phyloP scores from a whole-genome alignment of 2,797 vertebrate species.

The Geotrypetes seraphini region DNA sequence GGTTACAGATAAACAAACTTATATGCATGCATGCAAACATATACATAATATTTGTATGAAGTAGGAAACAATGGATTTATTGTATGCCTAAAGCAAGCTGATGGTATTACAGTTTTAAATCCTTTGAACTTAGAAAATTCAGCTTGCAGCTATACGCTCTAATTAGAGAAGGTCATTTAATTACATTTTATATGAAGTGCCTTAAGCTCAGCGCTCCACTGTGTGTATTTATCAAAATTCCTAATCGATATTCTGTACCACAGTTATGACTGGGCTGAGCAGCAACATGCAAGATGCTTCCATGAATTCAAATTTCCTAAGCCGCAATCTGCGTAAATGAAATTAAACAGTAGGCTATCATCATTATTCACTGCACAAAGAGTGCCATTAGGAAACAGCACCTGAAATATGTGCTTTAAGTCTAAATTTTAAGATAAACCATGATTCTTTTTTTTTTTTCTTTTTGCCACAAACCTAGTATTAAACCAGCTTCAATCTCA shows the following conservation, averaged over 20 bases:
- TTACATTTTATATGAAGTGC: constrained; percentile 58
- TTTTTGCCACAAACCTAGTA: constrained; percentile 39
- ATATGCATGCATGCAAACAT: no score
- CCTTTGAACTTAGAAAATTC: constrained; percentile 29
- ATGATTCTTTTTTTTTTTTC: constrained; percentile 39
- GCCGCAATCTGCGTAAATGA: constrained; percentile 38
- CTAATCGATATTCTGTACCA: constrained; percentile 60
- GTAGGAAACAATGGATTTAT: no score
- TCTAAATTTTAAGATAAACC: constrained; percentile 38
- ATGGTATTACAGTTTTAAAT: no score
- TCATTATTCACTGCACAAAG: constrained; percentile 29
- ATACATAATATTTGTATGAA: no score
- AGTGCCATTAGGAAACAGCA: constrained; percentile 18
- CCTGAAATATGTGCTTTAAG: constrained; percentile 23
- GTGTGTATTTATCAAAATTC: constrained; percentile 63
- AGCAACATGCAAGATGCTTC: constrained; percentile 31
- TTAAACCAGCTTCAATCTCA: constrained; percentile 55
- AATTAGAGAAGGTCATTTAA: constrained; percentile 60
- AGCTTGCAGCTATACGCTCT: constrained; percentile 35
- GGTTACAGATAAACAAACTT: no score
- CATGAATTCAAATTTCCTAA: constrained; percentile 49
- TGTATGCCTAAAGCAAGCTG: no score
- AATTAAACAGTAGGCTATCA: constrained; percentile 31
- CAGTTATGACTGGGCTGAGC: constrained; percentile 36
- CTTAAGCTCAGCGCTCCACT: constrained; percentile 47